Evolutionary conservation across 2,888 invertebrate species (phyloP).

Genomic region (Rotaria socialis): DNA sequence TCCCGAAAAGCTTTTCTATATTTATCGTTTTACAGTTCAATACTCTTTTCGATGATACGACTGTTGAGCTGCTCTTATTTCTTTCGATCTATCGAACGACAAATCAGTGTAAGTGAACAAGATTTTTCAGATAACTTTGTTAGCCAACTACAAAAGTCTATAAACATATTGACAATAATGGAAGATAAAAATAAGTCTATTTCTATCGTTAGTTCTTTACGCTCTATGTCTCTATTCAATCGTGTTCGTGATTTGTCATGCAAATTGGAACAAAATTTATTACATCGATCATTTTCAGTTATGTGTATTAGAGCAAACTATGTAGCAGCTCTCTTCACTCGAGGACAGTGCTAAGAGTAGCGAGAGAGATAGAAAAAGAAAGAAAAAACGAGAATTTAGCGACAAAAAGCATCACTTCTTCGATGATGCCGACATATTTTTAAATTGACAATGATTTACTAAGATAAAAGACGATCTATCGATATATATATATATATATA

Average conservation of each 20-base stretch:
- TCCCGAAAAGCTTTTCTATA: not conserved
- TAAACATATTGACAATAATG: not conserved
- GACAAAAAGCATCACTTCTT: not conserved
- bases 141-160: constrained; percentile 7
- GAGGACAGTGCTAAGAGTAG: not conserved
- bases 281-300: constrained; percentile 26
- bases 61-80: not conserved
- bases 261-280: constrained; percentile 29
- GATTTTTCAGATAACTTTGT: not conserved
- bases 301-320: not conserved
- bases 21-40: not conserved
- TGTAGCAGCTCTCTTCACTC: not conserved
- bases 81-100: constrained; percentile 16
- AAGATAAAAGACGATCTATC: not conserved
- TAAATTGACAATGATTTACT: not conserved
- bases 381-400: not conserved
- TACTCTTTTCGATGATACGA: not conserved
- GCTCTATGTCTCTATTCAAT: not conserved
- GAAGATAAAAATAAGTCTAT: not conserved
- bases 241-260: constrained; percentile 9
- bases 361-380: not conserved
- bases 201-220: not conserved
- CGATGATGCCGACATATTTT: not conserved
- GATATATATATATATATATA: not conserved
- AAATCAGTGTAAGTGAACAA: not conserved